These are phyloP conservation scores for Mastacembelus armatus DNA, from an alignment of 2,797 vertebrate species.

Conservation along the genomic window DNA sequence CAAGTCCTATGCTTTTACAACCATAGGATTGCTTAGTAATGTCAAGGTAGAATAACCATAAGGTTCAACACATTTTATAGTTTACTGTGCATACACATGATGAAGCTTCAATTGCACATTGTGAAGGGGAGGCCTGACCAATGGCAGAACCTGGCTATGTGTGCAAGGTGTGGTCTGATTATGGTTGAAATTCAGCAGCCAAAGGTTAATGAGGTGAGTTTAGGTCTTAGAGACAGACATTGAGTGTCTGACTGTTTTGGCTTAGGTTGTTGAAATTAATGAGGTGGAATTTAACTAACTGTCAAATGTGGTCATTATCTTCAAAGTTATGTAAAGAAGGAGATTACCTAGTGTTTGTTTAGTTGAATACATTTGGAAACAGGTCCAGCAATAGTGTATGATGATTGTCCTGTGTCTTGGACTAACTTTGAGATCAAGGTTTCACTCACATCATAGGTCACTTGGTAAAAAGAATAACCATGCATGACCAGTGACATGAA, in stretches of 20 bases:
- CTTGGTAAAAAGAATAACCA: too few species aligned
- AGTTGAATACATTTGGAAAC: too few species aligned
- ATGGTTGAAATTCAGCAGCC: constrained; percentile 3
- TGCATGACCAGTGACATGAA: too few species aligned
- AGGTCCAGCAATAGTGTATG: too few species aligned
- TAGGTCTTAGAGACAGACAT: constrained; percentile 19
- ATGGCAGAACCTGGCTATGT: not conserved
- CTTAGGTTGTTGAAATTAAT: not conserved
- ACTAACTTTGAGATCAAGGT: too few species aligned
- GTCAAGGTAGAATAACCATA: constrained; percentile 66
- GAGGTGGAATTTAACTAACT: not conserved
- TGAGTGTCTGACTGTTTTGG: not conserved
- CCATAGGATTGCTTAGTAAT: too few species aligned
- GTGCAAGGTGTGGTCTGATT: constrained; percentile 25
- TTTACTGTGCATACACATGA: constrained; percentile 26
- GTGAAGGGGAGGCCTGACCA: constrained; percentile 18
- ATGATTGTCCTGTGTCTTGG: too few species aligned
- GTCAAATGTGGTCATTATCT: not conserved
- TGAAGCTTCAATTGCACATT: not conserved
- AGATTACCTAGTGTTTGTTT: too few species aligned
- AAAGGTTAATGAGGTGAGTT: constrained; percentile 46
- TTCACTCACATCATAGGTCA: not conserved
- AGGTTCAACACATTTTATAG: constrained; percentile 30
- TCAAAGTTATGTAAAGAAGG: too few species aligned
- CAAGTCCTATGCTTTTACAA: too few species aligned